Conservation (phyloP, 2,113 vertebrate genomes). For the Microtus montanus region DNA sequence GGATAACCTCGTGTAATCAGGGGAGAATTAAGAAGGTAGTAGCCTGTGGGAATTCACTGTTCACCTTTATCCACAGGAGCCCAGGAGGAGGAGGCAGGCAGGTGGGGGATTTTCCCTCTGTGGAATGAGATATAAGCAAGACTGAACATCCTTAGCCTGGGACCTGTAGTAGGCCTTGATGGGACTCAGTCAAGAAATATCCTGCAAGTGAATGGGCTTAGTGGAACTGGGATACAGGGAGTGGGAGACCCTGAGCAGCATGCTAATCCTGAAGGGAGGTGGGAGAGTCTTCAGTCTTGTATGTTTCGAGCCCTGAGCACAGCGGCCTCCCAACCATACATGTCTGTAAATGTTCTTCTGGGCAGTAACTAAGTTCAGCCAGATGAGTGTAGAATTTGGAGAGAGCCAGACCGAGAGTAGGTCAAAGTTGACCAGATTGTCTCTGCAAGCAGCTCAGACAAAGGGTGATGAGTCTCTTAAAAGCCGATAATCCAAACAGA, state of each 20-base stretch:
- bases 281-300: not conserved
- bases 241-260: not conserved
- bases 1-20: not conserved
- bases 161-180: not conserved
- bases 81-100: not conserved
- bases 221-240: not conserved
- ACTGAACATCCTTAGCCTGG: not conserved
- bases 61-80: not conserved
- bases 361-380: not conserved
- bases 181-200: too few relatives aligned
- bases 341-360: not conserved
- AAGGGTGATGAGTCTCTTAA: slow-evolving; percentile 3
- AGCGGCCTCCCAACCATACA: not conserved
- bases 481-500: not conserved
- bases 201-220: not conserved
- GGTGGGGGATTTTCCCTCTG: not conserved
- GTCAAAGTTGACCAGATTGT: not conserved
- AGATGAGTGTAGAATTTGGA: not conserved
- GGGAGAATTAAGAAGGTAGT: slow-evolving; percentile 66
- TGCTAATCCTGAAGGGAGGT: not conserved
- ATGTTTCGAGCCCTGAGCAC: not conserved
- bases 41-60: slow-evolving; percentile 66
- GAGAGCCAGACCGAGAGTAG: not conserved
- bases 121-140: not conserved
- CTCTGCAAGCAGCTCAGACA: not conserved